Evolutionary conservation across 2,113 vertebrate species (phyloP).

Genomic region (Lonchura striata): DNA sequence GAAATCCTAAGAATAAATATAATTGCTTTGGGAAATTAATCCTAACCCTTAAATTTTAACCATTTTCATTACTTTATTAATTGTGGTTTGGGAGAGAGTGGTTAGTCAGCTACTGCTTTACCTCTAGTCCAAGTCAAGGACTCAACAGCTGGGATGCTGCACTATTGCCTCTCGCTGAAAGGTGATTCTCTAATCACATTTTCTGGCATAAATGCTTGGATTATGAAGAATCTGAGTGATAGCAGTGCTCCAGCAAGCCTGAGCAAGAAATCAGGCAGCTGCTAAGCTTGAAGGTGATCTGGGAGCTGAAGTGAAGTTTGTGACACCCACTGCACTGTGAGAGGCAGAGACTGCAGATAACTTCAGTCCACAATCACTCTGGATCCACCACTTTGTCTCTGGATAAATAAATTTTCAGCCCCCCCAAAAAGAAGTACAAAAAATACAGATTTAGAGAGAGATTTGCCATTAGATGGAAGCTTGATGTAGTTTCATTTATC

Average conservation of each 20-base stretch:
- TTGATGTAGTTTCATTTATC: neutral
- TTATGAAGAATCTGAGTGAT: neutral
- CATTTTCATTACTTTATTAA: neutral
- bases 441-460: neutral
- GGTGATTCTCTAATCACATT: neutral
- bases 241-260: neutral
- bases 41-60: neutral
- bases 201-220: neutral
- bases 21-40: neutral
- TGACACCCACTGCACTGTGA: neutral
- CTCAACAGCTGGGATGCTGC: neutral
- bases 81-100: neutral
- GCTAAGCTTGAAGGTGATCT: neutral
- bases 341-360: neutral
- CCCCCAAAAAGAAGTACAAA: neutral
- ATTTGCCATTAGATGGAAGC: neutral
- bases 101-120: neutral
- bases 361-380: neutral
- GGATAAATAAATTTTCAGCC: neutral
- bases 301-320: neutral
- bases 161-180: neutral
- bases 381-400: neutral
- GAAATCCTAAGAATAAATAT: neutral
- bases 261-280: neutral
- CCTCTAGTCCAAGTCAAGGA: neutral